Base-by-base conservation (phyloP, 2,797 vertebrate genomes). In the Sarcophilus harrisii region DNA sequence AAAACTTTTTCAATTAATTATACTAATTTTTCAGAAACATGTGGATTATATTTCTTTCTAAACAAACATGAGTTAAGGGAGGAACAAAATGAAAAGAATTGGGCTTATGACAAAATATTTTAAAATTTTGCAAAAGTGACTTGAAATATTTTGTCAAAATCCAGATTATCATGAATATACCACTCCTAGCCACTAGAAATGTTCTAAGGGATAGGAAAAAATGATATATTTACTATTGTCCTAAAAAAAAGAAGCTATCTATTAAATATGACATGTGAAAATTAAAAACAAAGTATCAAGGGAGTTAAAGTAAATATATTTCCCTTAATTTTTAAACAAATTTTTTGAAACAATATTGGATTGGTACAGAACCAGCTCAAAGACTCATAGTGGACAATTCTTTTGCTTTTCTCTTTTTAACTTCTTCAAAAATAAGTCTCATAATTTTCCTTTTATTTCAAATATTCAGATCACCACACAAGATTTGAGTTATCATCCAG, bases 41-140 rank as follows among this genome's bases (percentile, higher is more conserved):
- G 49, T 4, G 11, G 60, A 30, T 92, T 66, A 66, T 54, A 58
- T 57, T 18, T 81, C 91, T 91, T 90, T 66, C 45, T 58, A 45
- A 92, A 91, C 28, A 16, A 90, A 10, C 29, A 14, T 49, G 55
- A 92, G 32, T 28, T n/a, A 57, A 57, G 60, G 87, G 66, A 38
- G 5, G 38, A 90, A 90, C 89, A 49, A 54, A 90, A 90, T 49
- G 89, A 30, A 90, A 30, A 90, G 30, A 54, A 54, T 24, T 29
- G 27, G 32, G 32, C 4, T 92, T 5, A 16, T 38, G 58, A 91
- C 87, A 87, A 92, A 81, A 38, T 6, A 32, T 21, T 21, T 81
- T 38, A 32, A 60, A 95, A 91, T 90, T 90, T 52, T 90, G 45
- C 54, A 27, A 90, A 90, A 90, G 30, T 73, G 90, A 49, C 52